These are phyloP conservation scores for Platygyra sinensis DNA, from an alignment of 64 coral and sea anemone genomes.

Conservation along the genomic window DNA sequence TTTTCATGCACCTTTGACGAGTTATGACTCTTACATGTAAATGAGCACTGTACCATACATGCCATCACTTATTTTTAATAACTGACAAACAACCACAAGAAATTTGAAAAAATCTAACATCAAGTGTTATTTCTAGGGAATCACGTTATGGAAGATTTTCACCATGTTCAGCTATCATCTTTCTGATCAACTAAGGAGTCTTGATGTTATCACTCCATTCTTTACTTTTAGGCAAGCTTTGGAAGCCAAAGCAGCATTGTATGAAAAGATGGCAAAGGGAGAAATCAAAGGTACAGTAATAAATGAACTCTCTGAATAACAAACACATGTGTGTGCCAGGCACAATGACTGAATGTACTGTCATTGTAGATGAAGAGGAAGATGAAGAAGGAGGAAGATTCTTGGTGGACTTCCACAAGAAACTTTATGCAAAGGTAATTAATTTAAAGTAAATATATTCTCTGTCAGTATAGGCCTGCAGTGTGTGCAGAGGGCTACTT, in stretches of 20 bases:
- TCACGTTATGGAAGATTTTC: too few species aligned
- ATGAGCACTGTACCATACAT: too few species aligned
- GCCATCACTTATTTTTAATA: too few species aligned
- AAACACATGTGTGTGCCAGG: background rate
- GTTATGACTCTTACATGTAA: too few species aligned
- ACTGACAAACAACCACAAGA: too few species aligned
- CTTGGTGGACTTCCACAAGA: constrained; percentile 94
- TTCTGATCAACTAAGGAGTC: background rate
- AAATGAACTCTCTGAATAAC: too few species aligned
- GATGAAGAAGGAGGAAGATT: constrained; percentile 76
- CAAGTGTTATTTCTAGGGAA: too few species aligned
- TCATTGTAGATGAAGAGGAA: constrained; percentile 74
- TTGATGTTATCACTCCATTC: background rate
- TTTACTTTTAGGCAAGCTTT: constrained; percentile 59
- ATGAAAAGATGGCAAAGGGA: constrained; percentile 94
- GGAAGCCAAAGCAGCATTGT: constrained; percentile 91
- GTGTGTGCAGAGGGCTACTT: too few species aligned
- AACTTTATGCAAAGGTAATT: constrained; percentile 78
- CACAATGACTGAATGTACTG: background rate
- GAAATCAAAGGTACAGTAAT: constrained; percentile 88
- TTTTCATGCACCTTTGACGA: too few species aligned
- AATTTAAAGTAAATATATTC: background rate
- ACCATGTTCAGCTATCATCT: too few species aligned
- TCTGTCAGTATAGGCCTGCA: too few species aligned
- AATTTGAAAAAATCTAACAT: too few species aligned